A percentile compares a stretch with the other conserved stretches of the same genome.
These are phyloP conservation scores for Trissolcus basalis DNA, from an alignment of 1,140 invertebrate genomes.

Conservation along the genomic window DNA sequence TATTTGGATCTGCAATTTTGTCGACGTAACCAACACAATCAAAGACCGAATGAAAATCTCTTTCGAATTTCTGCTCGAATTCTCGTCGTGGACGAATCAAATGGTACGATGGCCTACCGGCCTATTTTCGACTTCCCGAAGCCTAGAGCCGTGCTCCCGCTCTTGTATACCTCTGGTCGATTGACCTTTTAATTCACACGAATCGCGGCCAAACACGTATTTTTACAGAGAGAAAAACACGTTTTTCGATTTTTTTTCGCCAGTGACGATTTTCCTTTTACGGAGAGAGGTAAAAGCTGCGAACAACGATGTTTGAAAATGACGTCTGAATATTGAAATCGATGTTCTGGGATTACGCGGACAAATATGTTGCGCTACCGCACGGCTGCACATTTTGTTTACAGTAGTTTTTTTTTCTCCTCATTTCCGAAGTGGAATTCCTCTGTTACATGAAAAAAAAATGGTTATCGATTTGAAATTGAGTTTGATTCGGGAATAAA, in stretches of 20 bases:
- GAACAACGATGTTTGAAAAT: slow-evolving; percentile 36
- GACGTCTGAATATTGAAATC: slow-evolving; percentile 54
- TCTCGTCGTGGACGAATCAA: slow-evolving; percentile 37
- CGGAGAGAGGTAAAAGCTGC: slow-evolving; percentile 33
- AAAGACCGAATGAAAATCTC: slow-evolving; percentile 15
- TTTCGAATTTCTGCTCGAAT: slow-evolving; percentile 34
- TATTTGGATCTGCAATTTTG: slow-evolving; percentile 30
- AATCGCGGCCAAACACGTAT: slow-evolving; percentile 51
- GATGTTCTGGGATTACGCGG: slow-evolving; percentile 37
- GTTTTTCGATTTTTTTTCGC: slow-evolving; percentile 42
- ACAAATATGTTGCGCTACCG: slow-evolving; percentile 21
- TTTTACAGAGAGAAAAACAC: slow-evolving; percentile 33
- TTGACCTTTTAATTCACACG: slow-evolving; percentile 59
- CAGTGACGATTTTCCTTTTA: slow-evolving; percentile 37
- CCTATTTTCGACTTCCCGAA: slow-evolving; percentile 50
- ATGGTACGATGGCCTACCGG: slow-evolving; percentile 35
- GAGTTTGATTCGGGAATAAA: too few species aligned
- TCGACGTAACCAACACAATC: slow-evolving; percentile 20
- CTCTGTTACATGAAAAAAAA: neutral
- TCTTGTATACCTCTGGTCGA: slow-evolving; percentile 42
- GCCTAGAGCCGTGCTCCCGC: slow-evolving; percentile 27
- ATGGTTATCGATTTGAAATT: neutral
- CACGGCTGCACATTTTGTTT: slow-evolving; percentile 2
- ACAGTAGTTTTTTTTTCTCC: neutral
- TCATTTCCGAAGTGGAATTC: neutral